Conservation (phyloP, 2,888 invertebrate genomes). For the Drymonia ruficornis region DNA sequence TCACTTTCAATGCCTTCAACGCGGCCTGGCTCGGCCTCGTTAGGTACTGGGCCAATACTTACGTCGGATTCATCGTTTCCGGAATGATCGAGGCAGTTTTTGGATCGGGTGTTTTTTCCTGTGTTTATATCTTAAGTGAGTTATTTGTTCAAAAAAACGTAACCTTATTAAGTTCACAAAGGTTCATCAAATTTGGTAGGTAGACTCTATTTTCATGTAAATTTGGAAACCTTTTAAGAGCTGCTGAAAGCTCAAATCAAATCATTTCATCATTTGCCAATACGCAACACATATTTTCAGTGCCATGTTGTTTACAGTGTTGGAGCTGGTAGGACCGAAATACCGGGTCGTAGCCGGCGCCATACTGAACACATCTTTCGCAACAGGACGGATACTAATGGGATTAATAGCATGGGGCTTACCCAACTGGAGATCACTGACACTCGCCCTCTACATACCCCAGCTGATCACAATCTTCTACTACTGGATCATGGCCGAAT, state of each 20-base stretch:
- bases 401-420: constrained; percentile 88
- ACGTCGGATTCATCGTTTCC: constrained; percentile 86
- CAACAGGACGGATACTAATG: constrained; percentile 88
- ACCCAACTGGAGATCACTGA: constrained; percentile 87
- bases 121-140: constrained; percentile 88
- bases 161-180: neutral
- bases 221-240: neutral
- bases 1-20: constrained; percentile 83
- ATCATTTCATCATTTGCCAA: too few relatives aligned
- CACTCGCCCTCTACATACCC: constrained; percentile 88
- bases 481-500: constrained; percentile 89
- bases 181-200: too few relatives aligned
- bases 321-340: constrained; percentile 90
- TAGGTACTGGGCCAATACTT: constrained; percentile 85
- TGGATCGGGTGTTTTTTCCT: constrained; percentile 87
- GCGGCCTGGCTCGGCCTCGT: constrained; percentile 87
- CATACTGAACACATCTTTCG: constrained; percentile 88
- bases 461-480: constrained; percentile 87
- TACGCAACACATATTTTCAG: too few relatives aligned
- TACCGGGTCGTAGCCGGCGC: constrained; percentile 89
- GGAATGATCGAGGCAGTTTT: constrained; percentile 88
- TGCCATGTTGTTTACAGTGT: constrained; percentile 79
- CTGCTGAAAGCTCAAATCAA: too few relatives aligned
- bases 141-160: too few relatives aligned
- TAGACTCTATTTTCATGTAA: too few relatives aligned